A percentile compares a stretch with the other conserved stretches of the same genome.
phyloP scores from a whole-genome alignment of 1,140 invertebrate genomes.

The Drosophila biarmipes region DNA sequence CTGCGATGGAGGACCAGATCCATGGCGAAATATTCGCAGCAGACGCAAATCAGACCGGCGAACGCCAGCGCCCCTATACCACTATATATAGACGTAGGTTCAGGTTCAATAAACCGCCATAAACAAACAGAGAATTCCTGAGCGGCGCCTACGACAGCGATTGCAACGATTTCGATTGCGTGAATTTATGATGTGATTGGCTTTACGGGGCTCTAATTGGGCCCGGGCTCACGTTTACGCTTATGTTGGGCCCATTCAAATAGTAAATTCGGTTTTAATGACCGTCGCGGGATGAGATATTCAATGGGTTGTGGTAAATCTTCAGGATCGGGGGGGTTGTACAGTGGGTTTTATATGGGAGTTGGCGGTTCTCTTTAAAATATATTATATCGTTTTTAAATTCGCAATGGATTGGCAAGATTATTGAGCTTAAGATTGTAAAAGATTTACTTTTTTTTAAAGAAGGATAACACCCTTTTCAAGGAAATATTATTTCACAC shows the following conservation, averaged over 20 bases:
- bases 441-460: too few relatives aligned
- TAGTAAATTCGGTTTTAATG: slow-evolving; percentile 16
- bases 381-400: too few relatives aligned
- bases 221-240: slow-evolving; percentile 6
- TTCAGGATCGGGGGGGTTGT: not conserved
- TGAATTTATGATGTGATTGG: slow-evolving; percentile 35
- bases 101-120: slow-evolving; percentile 71
- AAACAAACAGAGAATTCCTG: slow-evolving; percentile 27
- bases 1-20: not conserved
- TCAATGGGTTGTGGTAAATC: not conserved
- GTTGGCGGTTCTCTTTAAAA: too few relatives aligned
- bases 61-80: slow-evolving; percentile 9
- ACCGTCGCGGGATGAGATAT: not conserved
- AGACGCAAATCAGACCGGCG: slow-evolving; percentile 36
- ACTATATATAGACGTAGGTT: slow-evolving; percentile 54
- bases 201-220: slow-evolving; percentile 8
- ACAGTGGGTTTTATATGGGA: not conserved
- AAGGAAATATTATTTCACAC: too few relatives aligned
- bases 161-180: slow-evolving; percentile 31
- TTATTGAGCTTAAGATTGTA: too few relatives aligned
- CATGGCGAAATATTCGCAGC: slow-evolving; percentile 7
- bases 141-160: slow-evolving; percentile 37
- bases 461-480: too few relatives aligned
- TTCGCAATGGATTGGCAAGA: too few relatives aligned
- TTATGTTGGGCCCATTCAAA: not conserved